Evolutionary conservation across 2,797 vertebrate genomes (phyloP).

Genomic region (Cyprinodon diabolis): DNA sequence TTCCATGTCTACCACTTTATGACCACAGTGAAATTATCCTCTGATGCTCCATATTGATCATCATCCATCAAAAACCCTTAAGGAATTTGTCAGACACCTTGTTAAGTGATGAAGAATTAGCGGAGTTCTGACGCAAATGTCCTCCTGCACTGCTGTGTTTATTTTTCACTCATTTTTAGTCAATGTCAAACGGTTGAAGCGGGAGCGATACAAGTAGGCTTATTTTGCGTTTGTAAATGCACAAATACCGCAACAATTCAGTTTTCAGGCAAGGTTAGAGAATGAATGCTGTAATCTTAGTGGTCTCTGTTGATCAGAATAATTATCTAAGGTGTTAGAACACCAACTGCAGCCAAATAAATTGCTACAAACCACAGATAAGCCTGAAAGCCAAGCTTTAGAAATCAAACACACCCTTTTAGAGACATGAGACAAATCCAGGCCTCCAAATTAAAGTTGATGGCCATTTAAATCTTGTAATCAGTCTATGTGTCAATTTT

Average conservation of each 20-base stretch:
- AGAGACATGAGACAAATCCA: slow-evolving; percentile 62
- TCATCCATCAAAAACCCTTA: too few relatives aligned
- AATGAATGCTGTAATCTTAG: not conserved
- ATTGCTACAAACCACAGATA: slow-evolving; percentile 18
- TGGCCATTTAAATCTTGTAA: slow-evolving; percentile 74
- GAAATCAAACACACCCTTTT: slow-evolving; percentile 45
- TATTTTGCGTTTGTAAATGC: too few relatives aligned
- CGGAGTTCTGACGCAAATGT: too few relatives aligned
- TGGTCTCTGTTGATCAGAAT: slow-evolving; percentile 22
- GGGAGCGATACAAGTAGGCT: too few relatives aligned
- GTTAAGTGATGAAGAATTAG: too few relatives aligned
- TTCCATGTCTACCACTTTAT: not conserved
- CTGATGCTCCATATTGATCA: too few relatives aligned
- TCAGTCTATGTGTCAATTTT: slow-evolving; percentile 71
- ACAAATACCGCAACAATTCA: too few relatives aligned
- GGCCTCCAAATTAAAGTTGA: slow-evolving; percentile 76
- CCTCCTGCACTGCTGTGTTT: too few relatives aligned
- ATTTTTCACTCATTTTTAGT: too few relatives aligned
- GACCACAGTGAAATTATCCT: not conserved
- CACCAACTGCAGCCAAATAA: slow-evolving; percentile 11
- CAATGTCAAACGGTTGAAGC: too few relatives aligned
- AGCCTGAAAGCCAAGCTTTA: slow-evolving; percentile 30
- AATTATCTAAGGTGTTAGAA: slow-evolving; percentile 6
- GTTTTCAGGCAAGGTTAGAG: not conserved
- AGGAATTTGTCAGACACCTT: not conserved